Evolutionary conservation across 2,797 vertebrate genomes (phyloP).

Genomic region (Rachycentron canadum): DNA sequence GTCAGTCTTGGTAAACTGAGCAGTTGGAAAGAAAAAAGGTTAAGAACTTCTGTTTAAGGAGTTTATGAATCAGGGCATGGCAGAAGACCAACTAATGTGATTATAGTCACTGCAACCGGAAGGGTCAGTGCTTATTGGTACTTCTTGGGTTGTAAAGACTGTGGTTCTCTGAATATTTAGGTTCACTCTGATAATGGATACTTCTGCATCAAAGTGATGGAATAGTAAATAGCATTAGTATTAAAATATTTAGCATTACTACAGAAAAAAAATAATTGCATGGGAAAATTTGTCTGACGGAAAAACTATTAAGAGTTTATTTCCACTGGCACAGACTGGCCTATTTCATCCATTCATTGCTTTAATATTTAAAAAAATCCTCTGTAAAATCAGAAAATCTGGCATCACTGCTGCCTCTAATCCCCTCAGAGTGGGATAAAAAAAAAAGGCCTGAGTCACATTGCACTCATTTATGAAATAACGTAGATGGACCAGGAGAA

Average conservation of each 20-base stretch:
- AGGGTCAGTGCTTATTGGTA: slow-evolving; percentile 20
- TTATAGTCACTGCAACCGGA: slow-evolving; percentile 27
- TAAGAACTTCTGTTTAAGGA: slow-evolving; percentile 24
- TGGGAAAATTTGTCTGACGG: background rate
- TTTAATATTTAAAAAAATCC: slow-evolving; percentile 46
- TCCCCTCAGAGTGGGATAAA: slow-evolving; percentile 61
- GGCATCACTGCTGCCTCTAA: slow-evolving; percentile 65
- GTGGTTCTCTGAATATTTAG: background rate
- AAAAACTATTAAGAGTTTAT: slow-evolving; percentile 21
- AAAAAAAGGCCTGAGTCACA: slow-evolving; percentile 44
- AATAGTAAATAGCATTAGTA: background rate
- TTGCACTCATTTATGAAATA: slow-evolving; percentile 56
- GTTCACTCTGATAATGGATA: background rate
- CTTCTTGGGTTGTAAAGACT: slow-evolving; percentile 9
- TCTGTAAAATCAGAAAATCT: slow-evolving; percentile 67
- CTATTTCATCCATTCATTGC: slow-evolving; percentile 47
- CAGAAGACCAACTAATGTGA: slow-evolving; percentile 40
- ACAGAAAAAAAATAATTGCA: background rate
- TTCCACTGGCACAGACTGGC: slow-evolving; percentile 33
- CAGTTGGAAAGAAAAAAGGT: slow-evolving; percentile 9
- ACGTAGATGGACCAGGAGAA: slow-evolving; percentile 29
- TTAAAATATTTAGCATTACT: background rate
- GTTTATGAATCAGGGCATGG: slow-evolving; percentile 50
- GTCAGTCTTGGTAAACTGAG: slow-evolving; percentile 8
- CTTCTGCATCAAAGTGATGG: background rate